A percentile compares a stretch with the other conserved stretches of the same genome.
Evolutionary conservation across 1,140 invertebrate species (phyloP).

Genomic region (Calycopis cecrops): DNA sequence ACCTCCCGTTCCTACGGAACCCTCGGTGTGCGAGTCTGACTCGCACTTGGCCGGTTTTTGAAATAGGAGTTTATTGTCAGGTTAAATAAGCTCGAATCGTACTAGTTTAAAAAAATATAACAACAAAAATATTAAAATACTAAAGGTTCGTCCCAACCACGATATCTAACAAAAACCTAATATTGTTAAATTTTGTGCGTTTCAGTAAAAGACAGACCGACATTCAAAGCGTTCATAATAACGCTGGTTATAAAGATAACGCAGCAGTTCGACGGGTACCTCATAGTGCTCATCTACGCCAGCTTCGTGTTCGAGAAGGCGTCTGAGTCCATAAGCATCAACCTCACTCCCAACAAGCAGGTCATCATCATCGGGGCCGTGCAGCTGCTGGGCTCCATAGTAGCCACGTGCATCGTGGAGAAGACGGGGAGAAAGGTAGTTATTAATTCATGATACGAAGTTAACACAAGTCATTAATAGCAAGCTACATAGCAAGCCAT

Average conservation of each 20-base stretch:
- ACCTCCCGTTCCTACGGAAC: too few species aligned
- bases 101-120: too few species aligned
- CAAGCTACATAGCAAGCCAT: too few species aligned
- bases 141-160: too few species aligned
- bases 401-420: conserved; percentile 71
- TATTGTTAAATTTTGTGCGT: conserved; percentile 19
- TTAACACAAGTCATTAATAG: too few species aligned
- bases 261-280: conserved; percentile 74
- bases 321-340: conserved; percentile 44
- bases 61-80: too few species aligned
- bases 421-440: conserved; percentile 69
- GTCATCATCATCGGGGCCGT: conserved; percentile 72
- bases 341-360: conserved; percentile 67
- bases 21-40: too few species aligned
- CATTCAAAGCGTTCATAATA: conserved; percentile 63
- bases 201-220: conserved; percentile 56
- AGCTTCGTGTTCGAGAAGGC: conserved; percentile 61
- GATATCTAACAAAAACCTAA: too few species aligned
- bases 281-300: conserved; percentile 75
- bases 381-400: conserved; percentile 67
- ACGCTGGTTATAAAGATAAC: conserved; percentile 60
- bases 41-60: too few species aligned
- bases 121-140: too few species aligned
- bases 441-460: background rate
- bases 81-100: too few species aligned